phyloP scores from a whole-genome alignment of 2,888 invertebrate species.

The Liodrosophila aerea region DNA sequence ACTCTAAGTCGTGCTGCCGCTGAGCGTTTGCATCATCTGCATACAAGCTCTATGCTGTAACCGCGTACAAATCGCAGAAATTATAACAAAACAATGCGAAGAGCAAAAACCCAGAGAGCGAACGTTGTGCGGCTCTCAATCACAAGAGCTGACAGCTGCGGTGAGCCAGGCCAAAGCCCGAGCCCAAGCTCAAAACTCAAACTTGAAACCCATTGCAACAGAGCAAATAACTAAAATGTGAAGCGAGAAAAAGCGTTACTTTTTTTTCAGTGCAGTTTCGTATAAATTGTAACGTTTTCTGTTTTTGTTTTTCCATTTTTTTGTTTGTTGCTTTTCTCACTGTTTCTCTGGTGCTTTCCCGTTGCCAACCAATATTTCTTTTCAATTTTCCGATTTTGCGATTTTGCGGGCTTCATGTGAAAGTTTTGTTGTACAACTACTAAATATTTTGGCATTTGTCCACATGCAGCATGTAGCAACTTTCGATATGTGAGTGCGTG shows the following conservation, averaged over 20 bases:
- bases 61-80: conserved; percentile 44
- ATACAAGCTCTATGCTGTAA: conserved; percentile 16
- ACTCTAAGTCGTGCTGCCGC: conserved; percentile 12
- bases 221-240: background rate
- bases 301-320: conserved; percentile 15
- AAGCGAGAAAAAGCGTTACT: conserved; percentile 7
- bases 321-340: background rate
- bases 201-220: conserved; percentile 13
- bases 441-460: conserved; percentile 74
- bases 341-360: conserved; percentile 3
- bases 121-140: conserved; percentile 40
- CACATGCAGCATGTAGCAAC: conserved; percentile 47
- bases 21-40: conserved; percentile 1
- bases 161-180: conserved; percentile 34
- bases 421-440: conserved; percentile 67
- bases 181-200: conserved; percentile 7
- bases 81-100: conserved; percentile 16
- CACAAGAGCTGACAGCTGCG: conserved; percentile 62
- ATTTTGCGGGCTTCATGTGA: conserved; percentile 15
- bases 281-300: conserved; percentile 4
- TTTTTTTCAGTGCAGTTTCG: conserved; percentile 14
- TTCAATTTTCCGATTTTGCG: conserved; percentile 61
- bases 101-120: conserved; percentile 10
- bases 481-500: conserved; percentile 21
- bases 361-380: conserved; percentile 68